These are phyloP conservation scores for Diarsia dahlii DNA, from an alignment of 2,888 invertebrate species.

Conservation along the genomic window DNA sequence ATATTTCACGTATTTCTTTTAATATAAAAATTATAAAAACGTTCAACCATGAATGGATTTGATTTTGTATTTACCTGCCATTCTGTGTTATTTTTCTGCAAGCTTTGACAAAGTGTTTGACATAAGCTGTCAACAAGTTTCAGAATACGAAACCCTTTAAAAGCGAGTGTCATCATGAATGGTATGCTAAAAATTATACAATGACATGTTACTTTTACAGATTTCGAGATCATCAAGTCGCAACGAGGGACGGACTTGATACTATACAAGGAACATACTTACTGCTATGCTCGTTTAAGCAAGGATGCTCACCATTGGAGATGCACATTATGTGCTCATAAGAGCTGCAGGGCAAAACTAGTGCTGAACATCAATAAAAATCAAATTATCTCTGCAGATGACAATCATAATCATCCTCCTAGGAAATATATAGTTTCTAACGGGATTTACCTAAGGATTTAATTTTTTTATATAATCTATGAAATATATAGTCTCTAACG, in stretches of 20 bases:
- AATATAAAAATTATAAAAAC: too few species aligned
- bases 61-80: too few species aligned
- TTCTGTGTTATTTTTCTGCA: too few species aligned
- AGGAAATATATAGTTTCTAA: slow-evolving; percentile 1
- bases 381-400: slow-evolving; percentile 1
- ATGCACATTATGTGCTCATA: slow-evolving; percentile 25
- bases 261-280: slow-evolving; percentile 1
- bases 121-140: too few species aligned
- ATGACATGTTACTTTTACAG: slow-evolving; percentile 4
- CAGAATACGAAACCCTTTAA: too few species aligned
- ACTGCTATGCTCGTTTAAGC: slow-evolving; percentile 15
- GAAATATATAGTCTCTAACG: too few species aligned
- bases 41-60: too few species aligned
- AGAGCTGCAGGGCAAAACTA: slow-evolving; percentile 36
- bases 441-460: not conserved
- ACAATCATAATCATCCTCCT: slow-evolving; percentile 31
- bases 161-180: not conserved
- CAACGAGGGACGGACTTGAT: slow-evolving; percentile 15
- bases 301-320: slow-evolving; percentile 31
- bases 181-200: too few species aligned
- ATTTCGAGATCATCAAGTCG: slow-evolving; percentile 22
- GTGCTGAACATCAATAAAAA: slow-evolving; percentile 19
- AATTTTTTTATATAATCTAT: too few species aligned
- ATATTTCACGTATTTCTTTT: too few species aligned
- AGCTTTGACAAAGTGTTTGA: too few species aligned